Evolutionary conservation across 2,113 vertebrate genomes (phyloP).

Genomic region (Spizaetus ornatus): DNA sequence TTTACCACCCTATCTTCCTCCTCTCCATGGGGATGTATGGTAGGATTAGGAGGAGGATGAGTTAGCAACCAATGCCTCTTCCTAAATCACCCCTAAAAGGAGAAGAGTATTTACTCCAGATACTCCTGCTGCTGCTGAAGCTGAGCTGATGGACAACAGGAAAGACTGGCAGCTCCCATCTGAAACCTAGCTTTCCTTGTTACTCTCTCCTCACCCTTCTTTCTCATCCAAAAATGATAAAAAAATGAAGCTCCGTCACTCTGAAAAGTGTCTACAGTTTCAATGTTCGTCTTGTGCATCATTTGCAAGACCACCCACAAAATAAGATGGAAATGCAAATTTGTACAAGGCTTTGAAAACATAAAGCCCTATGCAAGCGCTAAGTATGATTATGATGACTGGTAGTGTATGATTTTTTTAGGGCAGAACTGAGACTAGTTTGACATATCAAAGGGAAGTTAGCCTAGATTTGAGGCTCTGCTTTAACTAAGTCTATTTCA

Average conservation of each 20-base stretch:
- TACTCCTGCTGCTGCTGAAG: neutral
- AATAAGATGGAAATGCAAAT: neutral
- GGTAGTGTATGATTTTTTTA: neutral
- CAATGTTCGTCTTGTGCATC: neutral
- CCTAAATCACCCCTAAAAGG: neutral
- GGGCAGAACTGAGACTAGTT: neutral
- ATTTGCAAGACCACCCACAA: neutral
- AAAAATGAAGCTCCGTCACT: neutral
- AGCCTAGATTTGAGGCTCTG: neutral
- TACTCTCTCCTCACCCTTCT: neutral
- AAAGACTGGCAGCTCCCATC: neutral
- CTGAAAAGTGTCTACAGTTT: neutral
- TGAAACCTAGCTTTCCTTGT: neutral
- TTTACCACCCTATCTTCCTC: neutral
- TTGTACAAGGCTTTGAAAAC: neutral
- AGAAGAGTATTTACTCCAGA: neutral
- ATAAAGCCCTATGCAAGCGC: neutral
- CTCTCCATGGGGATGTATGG: neutral
- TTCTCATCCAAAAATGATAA: neutral
- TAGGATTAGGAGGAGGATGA: neutral
- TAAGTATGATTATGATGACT: neutral
- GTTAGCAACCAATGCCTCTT: neutral
- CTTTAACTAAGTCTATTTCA: conserved; percentile 59
- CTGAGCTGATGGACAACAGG: neutral
- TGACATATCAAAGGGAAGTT: conserved; percentile 31